Evolutionary conservation across 1,140 invertebrate species (phyloP), one percentile per base, ranked within the genome.

Genomic region (Neodiprion pinetum): DNA sequence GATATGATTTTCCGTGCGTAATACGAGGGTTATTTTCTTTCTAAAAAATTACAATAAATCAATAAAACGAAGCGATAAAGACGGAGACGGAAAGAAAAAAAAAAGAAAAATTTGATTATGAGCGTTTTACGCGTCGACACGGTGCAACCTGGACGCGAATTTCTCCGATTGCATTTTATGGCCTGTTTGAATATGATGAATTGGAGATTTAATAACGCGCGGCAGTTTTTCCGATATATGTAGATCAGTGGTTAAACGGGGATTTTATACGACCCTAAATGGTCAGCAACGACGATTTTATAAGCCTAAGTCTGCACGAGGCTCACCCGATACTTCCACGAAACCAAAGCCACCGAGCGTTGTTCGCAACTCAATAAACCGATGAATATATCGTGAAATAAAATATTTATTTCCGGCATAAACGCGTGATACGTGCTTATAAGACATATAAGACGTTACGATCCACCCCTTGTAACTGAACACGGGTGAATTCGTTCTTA

Each of bases 361-460:
- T 53, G 50, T 53, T 53, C 50, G n/a, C 50, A 53, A 53, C 50
- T 53, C 50, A 53, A 53, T 53, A 53, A 53, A 53, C 50, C 50
- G 50, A 53, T 53, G 50, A 53, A 53, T 53, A 53, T 53, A 21
- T 21, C 17, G 17, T n/a, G 50, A 53, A 53, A 53, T 53, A 53
- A 53, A 53, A 53, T 53, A 53, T 53, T 53, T 53, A 53, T n/a
- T 53, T n/a, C 50, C 50, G 17, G 17, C 50, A 53, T 53, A 53
- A 53, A 53, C 50, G 17, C 17, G 50, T 53, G 50, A 53, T 53
- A 53, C 50, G 50, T 11, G 17, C 17, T 21, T 21, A 21, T 21
- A 21, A 21, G 17, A 21, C 17, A 21, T 21, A 21, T 21, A 21
- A 21, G 17, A 21, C 17, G 17, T 21, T 21, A 21, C 17, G 17